Percentiles rank a stretch among this genome's conserved stretches.
Evolutionary conservation across 2,797 vertebrate genomes (phyloP).

Genomic region (Lateolabrax maculatus): DNA sequence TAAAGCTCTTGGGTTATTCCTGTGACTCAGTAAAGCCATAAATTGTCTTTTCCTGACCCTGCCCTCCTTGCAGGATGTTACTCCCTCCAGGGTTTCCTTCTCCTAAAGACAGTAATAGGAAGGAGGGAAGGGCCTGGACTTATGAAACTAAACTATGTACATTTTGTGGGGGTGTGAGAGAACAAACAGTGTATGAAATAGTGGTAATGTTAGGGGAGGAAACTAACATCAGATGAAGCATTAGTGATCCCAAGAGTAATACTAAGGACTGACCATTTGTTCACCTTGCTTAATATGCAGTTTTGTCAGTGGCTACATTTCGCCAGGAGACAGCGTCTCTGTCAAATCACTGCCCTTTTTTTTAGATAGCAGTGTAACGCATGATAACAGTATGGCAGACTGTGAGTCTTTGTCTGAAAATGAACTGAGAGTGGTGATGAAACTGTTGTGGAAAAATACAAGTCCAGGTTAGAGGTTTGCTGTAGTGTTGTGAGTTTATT

Average conservation of each 20-base stretch:
- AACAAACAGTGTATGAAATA: constrained; percentile 6
- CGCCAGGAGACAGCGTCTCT: too few relatives aligned
- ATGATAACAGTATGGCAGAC: too few relatives aligned
- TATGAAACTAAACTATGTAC: constrained; percentile 21
- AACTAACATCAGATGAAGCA: constrained; percentile 4
- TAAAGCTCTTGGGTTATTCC: constrained; percentile 45
- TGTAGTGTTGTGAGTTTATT: too few relatives aligned
- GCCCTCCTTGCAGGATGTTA: constrained; percentile 65
- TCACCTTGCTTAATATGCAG: background rate
- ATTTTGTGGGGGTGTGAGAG: background rate
- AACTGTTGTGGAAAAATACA: too few relatives aligned
- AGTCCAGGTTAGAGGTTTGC: too few relatives aligned
- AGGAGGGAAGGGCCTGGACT: background rate
- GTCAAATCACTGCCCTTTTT: too few relatives aligned
- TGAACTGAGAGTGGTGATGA: too few relatives aligned
- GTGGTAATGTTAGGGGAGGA: constrained; percentile 19
- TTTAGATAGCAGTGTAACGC: too few relatives aligned
- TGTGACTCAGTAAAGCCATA: constrained; percentile 61
- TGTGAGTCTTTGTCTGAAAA: too few relatives aligned
- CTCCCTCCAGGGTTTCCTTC: constrained; percentile 59
- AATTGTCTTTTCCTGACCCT: constrained; percentile 60
- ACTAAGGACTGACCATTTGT: background rate
- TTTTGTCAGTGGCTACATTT: constrained; percentile 1
- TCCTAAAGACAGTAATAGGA: constrained; percentile 55
- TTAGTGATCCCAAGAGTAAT: background rate